Evolutionary conservation across 2,888 invertebrate species (phyloP), one percentile per base, ranked within the genome.

Genomic region (Maniola hyperantus): DNA sequence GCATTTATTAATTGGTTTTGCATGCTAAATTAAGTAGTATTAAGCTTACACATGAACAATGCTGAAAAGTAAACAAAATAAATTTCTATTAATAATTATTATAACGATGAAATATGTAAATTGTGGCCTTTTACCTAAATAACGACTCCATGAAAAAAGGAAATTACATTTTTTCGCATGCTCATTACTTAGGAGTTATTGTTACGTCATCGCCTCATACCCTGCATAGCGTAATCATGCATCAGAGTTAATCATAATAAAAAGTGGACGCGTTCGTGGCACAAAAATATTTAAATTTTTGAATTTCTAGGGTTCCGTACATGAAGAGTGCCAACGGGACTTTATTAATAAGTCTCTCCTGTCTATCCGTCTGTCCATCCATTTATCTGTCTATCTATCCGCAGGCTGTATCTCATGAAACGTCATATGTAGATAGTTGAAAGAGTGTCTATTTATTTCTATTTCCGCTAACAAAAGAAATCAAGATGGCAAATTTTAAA

Each of bases 131-230:
- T 66, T 66, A 36, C 63, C 58, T 64, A 65, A 71, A 62, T 67
- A 65, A 46, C 39, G 46, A 10, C 42, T 48, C 55, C 57, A 53
- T 66, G 34, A 59, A 55, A 66, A 66, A 64, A 66, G 65, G 53
- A 70, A 71, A 73, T 70, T 70, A 71, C 67, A 62, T 68, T 71
- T 69, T 67, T 72, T 65, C 60, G 63, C 67, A 63, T 72, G 39
- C 39, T 39, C 10, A 39, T 39, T 39, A 67, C 60, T 50, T 50
- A 20, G 6, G 50, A 48, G n/a, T n/a, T 65, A 51, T 34, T 20
- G 20, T 51, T 48, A 62, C 62, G 61, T 68, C 58, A 58, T 42
- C 60, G 57, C 39, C 6, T 57, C 39, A 48, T 44, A 18, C 15
- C 34, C 48, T 34, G 33, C 48, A 36, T 18, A 36, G 36, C 18